phyloP scores from a whole-genome alignment of 1,140 invertebrate species.

The Trichomalopsis sarcophagae region DNA sequence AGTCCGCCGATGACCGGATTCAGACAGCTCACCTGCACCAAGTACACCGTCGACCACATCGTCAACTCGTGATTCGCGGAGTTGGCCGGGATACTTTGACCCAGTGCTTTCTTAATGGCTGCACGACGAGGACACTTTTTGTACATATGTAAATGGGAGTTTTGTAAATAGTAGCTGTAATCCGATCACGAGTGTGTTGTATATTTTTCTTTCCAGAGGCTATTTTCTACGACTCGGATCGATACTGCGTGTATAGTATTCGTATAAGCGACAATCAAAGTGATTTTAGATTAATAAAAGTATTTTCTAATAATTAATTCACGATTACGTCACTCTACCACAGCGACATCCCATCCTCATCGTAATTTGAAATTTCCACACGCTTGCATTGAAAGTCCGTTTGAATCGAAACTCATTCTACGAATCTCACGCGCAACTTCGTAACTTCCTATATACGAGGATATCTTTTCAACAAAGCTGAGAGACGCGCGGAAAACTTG shows the following conservation, averaged over 20 bases:
- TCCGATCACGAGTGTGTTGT: neutral
- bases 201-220: conserved; percentile 55
- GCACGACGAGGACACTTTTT: neutral
- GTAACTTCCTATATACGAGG: too few relatives aligned
- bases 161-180: conserved; percentile 52
- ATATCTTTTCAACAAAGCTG: too few relatives aligned
- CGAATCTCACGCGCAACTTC: too few relatives aligned
- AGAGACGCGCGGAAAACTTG: too few relatives aligned
- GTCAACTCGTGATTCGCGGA: conserved; percentile 67
- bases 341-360: neutral
- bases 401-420: too few relatives aligned
- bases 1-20: conserved; percentile 43
- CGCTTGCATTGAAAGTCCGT: too few relatives aligned
- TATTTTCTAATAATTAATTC: neutral
- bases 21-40: conserved; percentile 65
- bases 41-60: conserved; percentile 71
- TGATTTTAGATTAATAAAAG: conserved; percentile 42
- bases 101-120: too few relatives aligned
- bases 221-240: conserved; percentile 21
- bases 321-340: too few relatives aligned
- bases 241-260: too few relatives aligned
- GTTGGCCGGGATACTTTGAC: too few relatives aligned
- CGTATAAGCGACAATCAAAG: conserved; percentile 7
- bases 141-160: conserved; percentile 46
- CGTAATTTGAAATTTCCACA: too few relatives aligned